These are phyloP conservation scores for Labia minor DNA, from an alignment of 2,888 invertebrate species.

Conservation along the genomic window DNA sequence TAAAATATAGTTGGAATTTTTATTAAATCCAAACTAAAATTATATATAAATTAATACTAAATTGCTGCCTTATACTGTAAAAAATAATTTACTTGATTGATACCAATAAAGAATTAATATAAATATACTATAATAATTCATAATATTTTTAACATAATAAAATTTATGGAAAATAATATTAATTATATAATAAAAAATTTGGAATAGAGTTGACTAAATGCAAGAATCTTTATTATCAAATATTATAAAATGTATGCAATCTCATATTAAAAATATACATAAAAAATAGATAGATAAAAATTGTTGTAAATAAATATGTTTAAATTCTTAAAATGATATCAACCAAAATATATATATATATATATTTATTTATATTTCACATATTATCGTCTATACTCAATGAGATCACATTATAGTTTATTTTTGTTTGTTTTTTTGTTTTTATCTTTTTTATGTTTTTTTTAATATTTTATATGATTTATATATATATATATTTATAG, in stretches of 20 bases:
- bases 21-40: not conserved
- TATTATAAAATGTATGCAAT: too few species aligned
- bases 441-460: not conserved
- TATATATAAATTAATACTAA: not conserved
- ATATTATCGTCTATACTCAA: not conserved
- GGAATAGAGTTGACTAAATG: too few species aligned
- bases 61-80: not conserved
- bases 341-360: not conserved
- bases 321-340: not conserved
- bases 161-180: too few species aligned
- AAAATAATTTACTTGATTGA: not conserved
- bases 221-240: too few species aligned
- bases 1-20: not conserved
- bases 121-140: too few species aligned
- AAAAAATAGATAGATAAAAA: too few species aligned
- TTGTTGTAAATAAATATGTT: too few species aligned
- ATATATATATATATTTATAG: not conserved
- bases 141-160: too few species aligned
- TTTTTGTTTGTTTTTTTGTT: too few species aligned
- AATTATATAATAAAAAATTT: too few species aligned
- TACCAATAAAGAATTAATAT: too few species aligned
- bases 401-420: not conserved
- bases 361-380: not conserved
- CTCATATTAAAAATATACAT: too few species aligned
- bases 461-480: not conserved